Percentiles rank a stretch among this genome's conserved stretches.
These are phyloP conservation scores for Stylophora pistillata DNA, from an alignment of 64 coral and sea anemone species.

Conservation along the genomic window DNA sequence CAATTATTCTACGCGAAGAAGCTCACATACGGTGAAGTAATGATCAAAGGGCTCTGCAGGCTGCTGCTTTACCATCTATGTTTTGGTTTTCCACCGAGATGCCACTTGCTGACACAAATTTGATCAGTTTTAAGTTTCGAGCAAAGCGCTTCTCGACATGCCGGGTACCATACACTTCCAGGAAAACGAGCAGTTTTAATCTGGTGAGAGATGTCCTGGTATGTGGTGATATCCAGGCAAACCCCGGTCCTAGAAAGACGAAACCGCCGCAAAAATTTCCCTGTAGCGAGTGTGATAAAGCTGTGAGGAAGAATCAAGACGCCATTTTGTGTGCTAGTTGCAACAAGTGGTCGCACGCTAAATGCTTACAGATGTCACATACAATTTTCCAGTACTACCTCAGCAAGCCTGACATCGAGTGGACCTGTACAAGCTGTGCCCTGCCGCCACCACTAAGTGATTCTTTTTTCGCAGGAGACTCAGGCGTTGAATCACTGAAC, in stretches of 20 bases:
- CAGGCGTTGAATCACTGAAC: not conserved
- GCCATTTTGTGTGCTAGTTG: conserved; percentile 60
- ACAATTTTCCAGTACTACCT: conserved; percentile 28
- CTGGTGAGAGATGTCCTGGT: conserved; percentile 2
- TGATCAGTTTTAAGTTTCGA: not conserved
- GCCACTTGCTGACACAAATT: not conserved
- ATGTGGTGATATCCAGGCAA: conserved; percentile 7
- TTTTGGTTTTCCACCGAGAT: not conserved
- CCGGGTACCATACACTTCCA: not conserved
- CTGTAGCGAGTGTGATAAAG: conserved; percentile 38
- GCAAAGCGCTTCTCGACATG: not conserved
- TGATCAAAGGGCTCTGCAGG: not conserved
- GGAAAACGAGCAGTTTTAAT: conserved; percentile 18
- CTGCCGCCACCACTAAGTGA: not conserved
- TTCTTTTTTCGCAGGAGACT: not conserved
- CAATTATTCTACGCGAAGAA: not conserved
- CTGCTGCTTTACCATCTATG: not conserved
- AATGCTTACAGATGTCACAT: conserved; percentile 46
- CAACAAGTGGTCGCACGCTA: conserved; percentile 38
- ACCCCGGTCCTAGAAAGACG: conserved; percentile 12
- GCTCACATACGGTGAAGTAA: not conserved
- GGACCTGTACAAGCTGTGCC: not conserved
- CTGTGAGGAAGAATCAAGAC: conserved; percentile 59
- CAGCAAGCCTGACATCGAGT: conserved; percentile 29
- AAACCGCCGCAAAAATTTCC: conserved; percentile 32